Base-by-base conservation (phyloP, 2,888 invertebrate genomes). In the Mimachlamys varia region DNA sequence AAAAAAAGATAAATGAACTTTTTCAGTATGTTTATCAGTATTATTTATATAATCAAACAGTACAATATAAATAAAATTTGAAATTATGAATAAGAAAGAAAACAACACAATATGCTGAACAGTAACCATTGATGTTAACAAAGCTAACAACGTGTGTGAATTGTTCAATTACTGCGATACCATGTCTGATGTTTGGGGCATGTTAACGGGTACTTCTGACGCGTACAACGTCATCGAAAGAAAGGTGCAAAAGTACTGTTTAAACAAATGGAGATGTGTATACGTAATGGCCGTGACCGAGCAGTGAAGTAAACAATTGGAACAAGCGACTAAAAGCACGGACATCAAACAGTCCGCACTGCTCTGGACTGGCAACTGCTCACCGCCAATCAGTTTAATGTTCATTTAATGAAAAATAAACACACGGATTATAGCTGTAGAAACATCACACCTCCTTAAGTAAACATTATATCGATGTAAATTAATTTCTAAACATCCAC, bases 401-500 rank as follows among this genome's bases (percentile, higher is more conserved):
- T 76, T 76, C 76, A 76, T 12, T 76, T 76, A 76, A 76, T 76
- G 27, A 76, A 76, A 76, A 27, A 15, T 33, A 27, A 76, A 76
- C 33, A 76, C 33, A 1, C 10, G 76, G 27, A 76, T 76, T 76
- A 76, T 33, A 76, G 33, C 76, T 76, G 76, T 76, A 33, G 76
- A 76, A 76, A 76, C 76, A 76, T 76, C 76, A 12, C 76, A 76
- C 76, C 76, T 76, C 33, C 13, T 12, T 33, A 76, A 33, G 76
- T 76, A 27, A 76, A 76, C 22, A 76, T 76, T 33, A 76, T 33
- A 27, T 27, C 13, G 33, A 27, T 76, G 76, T 76, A 33, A 76
- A 76, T 76, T 76, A 12, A 76, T 76, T 76, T 76, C 76, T 76
- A 76, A 27, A 76, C 12, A 76, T 76, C 76, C 76, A 33, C 76